phyloP scores from a whole-genome alignment of 2,113 vertebrate species.

The Daubentonia madagascariensis region DNA sequence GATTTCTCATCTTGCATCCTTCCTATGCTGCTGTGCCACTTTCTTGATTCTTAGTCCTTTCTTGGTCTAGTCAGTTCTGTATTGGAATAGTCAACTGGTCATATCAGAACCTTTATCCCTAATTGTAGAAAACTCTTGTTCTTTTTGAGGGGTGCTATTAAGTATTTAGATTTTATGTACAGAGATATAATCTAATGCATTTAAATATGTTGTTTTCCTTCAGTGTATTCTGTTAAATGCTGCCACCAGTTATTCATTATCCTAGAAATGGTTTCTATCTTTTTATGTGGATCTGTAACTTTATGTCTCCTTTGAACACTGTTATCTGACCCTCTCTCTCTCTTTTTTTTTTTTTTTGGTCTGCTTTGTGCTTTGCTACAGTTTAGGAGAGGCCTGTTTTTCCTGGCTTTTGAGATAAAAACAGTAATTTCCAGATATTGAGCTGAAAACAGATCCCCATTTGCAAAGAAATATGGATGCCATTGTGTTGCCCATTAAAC shows the following conservation, averaged over 20 bases:
- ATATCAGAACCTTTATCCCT: neutral
- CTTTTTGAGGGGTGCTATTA: neutral
- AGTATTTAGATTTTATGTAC: neutral
- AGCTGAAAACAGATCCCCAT: neutral
- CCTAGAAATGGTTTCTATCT: neutral
- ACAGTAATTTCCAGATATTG: neutral
- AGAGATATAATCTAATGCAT: neutral
- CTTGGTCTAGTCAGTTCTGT: neutral
- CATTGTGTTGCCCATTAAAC: neutral
- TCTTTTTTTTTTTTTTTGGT: neutral
- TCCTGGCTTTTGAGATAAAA: neutral
- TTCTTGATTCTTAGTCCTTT: neutral
- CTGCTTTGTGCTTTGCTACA: neutral
- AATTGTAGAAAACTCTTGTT: neutral
- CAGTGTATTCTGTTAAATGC: neutral
- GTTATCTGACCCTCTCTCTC: neutral
- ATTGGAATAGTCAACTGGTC: neutral
- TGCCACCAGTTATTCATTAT: neutral
- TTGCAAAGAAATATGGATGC: neutral
- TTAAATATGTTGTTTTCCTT: neutral
- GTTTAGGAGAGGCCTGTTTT: neutral
- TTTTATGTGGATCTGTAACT: neutral
- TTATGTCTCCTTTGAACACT: constrained; percentile 10
- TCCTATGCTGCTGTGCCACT: neutral
- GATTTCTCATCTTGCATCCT: neutral